Base-by-base conservation (phyloP, 2,113 vertebrate species). In the Gopherus evgoodei region DNA sequence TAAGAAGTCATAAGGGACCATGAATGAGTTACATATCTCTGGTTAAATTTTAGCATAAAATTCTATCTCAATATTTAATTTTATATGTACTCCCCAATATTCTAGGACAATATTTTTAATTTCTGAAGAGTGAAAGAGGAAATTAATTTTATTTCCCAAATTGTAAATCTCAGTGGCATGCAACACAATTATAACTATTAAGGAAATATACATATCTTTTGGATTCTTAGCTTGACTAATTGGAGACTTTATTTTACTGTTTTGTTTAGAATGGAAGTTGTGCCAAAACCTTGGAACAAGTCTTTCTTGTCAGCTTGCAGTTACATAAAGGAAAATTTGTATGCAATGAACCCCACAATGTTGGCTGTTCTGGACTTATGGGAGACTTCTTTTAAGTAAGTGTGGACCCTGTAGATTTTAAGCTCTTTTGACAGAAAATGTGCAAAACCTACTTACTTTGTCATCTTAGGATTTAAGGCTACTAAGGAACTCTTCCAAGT, bases 251-350 rank as follows among this genome's bases (percentile, higher is more conserved):
- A 38, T 59, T 91, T 57, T 29, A 72, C 14, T 47, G n/a, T 90
- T 90, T 80, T 76, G 76, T 94, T 95, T 91, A 99, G 99, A 92
- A 38, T 99, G 93, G 90, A 98, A 87, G 69, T 98, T 9, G 92
- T 99, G 87, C 99, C 99, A 93, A 99, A 99, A 94, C 98, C 98
- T 42, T 99, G 99, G 99, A 98, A 98, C 25, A 98, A 97, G 82
- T 98, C 98, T 9, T 99, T 99, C 94, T 49, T 98, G 17, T 88
- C 97, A 76, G 98, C 98, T 1, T 75, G 54, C 21, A 96, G 93
- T 87, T 98, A 93, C n/a, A 98, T 99, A 72, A 97, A 88, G 65
- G 94, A 97, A 35, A 98, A 98, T 53, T 98, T 99, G 85, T 98
- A 99, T n/a, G 89, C 98, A 4, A 65, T 98, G 91, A 99, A 98